Base-by-base conservation (phyloP, 2,113 vertebrate genomes). In the Engystomops pustulosus region DNA sequence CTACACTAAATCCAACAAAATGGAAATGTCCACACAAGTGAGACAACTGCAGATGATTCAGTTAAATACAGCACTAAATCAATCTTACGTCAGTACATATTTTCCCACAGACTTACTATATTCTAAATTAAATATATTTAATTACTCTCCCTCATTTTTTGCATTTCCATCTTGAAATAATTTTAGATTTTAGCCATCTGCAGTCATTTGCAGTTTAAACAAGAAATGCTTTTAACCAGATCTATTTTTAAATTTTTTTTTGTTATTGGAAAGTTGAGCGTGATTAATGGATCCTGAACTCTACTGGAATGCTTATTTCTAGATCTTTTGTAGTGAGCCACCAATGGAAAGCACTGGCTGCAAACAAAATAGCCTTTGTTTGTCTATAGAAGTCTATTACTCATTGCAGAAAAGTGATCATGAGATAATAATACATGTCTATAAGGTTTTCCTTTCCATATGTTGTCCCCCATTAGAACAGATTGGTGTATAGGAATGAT, bases 151-250 rank as follows among this genome's bases (percentile, higher is more conserved):
- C 86, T 89, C 7, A 27, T 89, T 91, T 92, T 88, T 89, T 80
- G 88, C 87, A 91, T 90, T 90, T 90, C 89, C 89, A 88, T 87
- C 49, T 81, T 81, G 47, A 81, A 92, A 87, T 83, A 86, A 86
- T 85, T 89, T 85, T 88, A 91, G 88, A 91, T 93, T 91, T 91
- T 90, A 92, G 69, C 89, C 90, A 92, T 92, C 91, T 93, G 84
- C 84, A 90, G 86, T 88, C n/a, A 41, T 92, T 88, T 89, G 88
- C 92, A 85, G 89, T 84, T 86, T 89, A 90, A 89, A 90, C 85
- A 89, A 88, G 89, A 86, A 91, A 91, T 88, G 84, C 86, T 89
- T 80, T 74, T 81, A 34, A 87, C 88, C 41, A 84, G 90, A 89
- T 87, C 86, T 90, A 25, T 86, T 84, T 89, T 88, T 93, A 89